Base-by-base conservation (phyloP, 2,797 vertebrate species). In the Rhincodon typus region DNA sequence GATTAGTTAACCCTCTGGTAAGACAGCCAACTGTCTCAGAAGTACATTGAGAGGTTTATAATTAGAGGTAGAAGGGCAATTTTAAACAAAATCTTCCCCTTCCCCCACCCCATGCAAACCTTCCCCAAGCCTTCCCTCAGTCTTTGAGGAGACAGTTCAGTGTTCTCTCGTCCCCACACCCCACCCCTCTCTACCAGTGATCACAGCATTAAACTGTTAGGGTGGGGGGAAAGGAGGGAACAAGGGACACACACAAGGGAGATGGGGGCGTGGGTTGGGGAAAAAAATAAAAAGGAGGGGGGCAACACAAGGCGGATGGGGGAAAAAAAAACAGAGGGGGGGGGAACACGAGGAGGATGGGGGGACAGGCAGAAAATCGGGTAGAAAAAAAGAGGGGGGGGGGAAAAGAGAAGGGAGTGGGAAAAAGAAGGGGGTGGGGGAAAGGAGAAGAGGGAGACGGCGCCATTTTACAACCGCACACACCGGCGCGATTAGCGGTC, bases 391-490 rank as follows among this genome's bases (percentile, higher is more conserved):
- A 3, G 3, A 1, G 3, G 79, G 13, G 23, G 15, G 53, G 53
- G 10, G 13, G 50, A 15, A 8, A 57, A 19, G 46, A 53, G 8
- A 23, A 23, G 50, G 15, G 34, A 27, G 13, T n/a, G n/a, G n/a
- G n/a, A n/a, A n/a, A n/a, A n/a, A n/a, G 10, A 15, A 0, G 19
- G 38, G 4, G 13, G 17, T 0, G 88, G 30, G 13, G 8, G 34
- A 0, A 21, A 8, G 62, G 30, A 15, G 4, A 34, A 38, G 67
- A 70, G 42, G 27, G 42, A 94, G 25, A 69, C 93, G 93, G 69
- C 93, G 93, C 93, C 93, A 94, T 94, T 69, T 94, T 94, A 50
- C 34, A 91, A 57, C 69, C 67, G 38, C 38, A 74, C 94, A 46
- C 94, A 27, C 67, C 94, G 94, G 42, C 8, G 25, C 74, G 42